Evolutionary conservation across 2,113 vertebrate species (phyloP).

Genomic region (Oncorhynchus mykiss): DNA sequence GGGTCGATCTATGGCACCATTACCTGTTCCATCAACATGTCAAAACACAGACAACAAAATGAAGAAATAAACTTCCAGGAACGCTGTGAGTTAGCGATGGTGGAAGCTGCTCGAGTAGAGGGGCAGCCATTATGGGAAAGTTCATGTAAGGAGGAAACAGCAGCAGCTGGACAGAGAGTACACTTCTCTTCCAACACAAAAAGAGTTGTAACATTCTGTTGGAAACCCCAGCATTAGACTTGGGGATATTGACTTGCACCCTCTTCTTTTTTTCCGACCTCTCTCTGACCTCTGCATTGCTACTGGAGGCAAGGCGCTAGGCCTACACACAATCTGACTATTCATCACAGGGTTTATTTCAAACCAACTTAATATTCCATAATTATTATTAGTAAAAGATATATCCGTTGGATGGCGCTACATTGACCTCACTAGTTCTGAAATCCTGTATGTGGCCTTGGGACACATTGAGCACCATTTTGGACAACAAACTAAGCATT

Average conservation of each 20-base stretch:
- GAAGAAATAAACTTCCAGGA: background rate
- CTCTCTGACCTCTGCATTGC: background rate
- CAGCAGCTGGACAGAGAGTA: background rate
- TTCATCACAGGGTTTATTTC: background rate
- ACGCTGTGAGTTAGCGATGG: too few species aligned
- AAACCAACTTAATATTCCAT: background rate
- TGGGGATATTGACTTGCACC: background rate
- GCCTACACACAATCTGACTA: background rate
- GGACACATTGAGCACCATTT: background rate
- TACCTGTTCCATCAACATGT: background rate
- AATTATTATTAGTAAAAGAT: background rate
- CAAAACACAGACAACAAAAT: background rate
- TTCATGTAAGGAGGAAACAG: slow-evolving; percentile 7
- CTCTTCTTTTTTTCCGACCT: background rate
- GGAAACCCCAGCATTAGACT: background rate
- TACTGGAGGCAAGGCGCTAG: background rate
- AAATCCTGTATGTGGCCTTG: background rate
- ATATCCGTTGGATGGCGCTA: background rate
- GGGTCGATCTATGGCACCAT: background rate
- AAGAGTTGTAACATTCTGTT: slow-evolving; percentile 10
- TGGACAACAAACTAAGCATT: background rate
- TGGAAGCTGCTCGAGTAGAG: background rate
- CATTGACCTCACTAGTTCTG: background rate
- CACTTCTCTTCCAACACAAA: background rate
- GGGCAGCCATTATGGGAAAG: background rate